phyloP scores from a whole-genome alignment of 2,113 vertebrate genomes.

The Rhinogobius similis region DNA sequence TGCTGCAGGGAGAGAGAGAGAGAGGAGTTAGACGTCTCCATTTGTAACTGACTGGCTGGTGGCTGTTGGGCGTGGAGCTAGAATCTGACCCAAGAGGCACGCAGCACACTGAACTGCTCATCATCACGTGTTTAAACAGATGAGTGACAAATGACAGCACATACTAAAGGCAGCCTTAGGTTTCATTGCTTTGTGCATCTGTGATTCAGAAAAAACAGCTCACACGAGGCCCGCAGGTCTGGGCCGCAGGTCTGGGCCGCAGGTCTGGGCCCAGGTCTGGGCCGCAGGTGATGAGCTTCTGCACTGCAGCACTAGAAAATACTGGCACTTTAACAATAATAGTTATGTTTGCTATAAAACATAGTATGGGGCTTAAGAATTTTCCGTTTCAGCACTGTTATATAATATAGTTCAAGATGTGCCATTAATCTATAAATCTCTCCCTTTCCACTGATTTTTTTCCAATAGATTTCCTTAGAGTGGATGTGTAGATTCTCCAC shows the following conservation, averaged over 20 bases:
- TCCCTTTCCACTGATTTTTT: background rate
- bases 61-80: constrained; percentile 12
- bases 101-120: constrained; percentile 10
- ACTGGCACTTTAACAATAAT: constrained; percentile 17
- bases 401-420: constrained; percentile 3
- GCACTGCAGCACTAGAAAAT: constrained; percentile 10
- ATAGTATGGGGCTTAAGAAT: constrained; percentile 10
- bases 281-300: constrained; percentile 33
- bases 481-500: constrained; percentile 30
- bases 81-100: constrained; percentile 20
- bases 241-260: constrained; percentile 38
- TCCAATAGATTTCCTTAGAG: constrained; percentile 2
- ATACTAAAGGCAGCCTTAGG: constrained; percentile 5
- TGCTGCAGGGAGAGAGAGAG: constrained; percentile 21
- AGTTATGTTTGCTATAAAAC: constrained; percentile 4
- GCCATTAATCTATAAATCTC: constrained; percentile 12
- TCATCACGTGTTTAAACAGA: constrained; percentile 1
- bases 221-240: constrained; percentile 11
- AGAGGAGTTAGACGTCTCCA: constrained; percentile 13
- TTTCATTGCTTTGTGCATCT: constrained; percentile 6
- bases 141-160: constrained; percentile 16
- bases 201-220: constrained; percentile 21
- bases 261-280: constrained; percentile 40
- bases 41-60: constrained; percentile 3
- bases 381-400: constrained; percentile 2